These are phyloP conservation scores for Cynopterus sphinx DNA, from an alignment of 2,797 vertebrate species.

Conservation along the genomic window DNA sequence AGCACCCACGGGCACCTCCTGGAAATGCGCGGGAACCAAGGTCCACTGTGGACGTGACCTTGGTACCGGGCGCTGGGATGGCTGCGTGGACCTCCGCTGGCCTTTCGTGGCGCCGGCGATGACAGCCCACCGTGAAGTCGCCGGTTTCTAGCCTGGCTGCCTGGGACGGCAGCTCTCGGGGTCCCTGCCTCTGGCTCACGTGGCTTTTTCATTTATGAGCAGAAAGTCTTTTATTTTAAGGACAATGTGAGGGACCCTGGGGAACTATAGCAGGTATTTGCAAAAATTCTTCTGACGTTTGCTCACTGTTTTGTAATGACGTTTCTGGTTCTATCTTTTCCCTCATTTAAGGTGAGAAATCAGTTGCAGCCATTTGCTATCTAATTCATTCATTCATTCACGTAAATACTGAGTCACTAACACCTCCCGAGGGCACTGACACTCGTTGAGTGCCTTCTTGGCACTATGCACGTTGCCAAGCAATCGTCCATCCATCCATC, in stretches of 20 bases:
- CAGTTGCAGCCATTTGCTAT: neutral
- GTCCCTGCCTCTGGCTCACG: neutral
- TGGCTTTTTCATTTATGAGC: slow-evolving; percentile 41
- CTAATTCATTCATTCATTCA: neutral
- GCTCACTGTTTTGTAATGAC: neutral
- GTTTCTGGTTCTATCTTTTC: slow-evolving; percentile 48
- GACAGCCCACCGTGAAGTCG: neutral
- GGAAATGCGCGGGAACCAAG: neutral
- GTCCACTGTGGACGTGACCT: neutral
- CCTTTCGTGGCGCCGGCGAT: neutral
- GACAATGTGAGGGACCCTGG: slow-evolving; percentile 38
- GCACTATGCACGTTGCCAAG: accelerated
- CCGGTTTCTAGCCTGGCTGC: neutral
- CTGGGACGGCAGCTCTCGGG: neutral
- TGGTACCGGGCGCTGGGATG: neutral
- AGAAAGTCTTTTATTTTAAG: slow-evolving; percentile 53
- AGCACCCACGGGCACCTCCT: neutral
- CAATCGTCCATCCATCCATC: accelerated
- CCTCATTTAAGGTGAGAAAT: neutral
- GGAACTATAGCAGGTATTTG: neutral
- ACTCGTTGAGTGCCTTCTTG: neutral
- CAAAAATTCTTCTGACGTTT: slow-evolving; percentile 57
- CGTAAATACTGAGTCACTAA: neutral
- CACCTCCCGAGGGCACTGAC: neutral
- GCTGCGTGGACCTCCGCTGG: neutral